phyloP scores from a whole-genome alignment of 2,888 invertebrate genomes.

The Xestia xanthographa region DNA sequence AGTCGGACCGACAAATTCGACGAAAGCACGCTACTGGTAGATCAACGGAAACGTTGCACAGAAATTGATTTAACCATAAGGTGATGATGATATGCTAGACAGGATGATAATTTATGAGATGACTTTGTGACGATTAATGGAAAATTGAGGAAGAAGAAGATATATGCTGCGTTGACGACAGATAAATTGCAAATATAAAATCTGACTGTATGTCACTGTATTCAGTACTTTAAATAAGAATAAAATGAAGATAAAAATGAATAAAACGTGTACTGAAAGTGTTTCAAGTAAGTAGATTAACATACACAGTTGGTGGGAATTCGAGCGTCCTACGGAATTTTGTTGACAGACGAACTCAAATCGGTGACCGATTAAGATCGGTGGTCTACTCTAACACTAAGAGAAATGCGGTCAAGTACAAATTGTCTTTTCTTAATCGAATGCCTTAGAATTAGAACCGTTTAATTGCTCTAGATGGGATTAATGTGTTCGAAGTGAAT shows the following conservation, averaged over 20 bases:
- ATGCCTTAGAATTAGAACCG: slow-evolving; percentile 63
- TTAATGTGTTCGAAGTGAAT: slow-evolving; percentile 63
- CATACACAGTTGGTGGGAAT: neutral
- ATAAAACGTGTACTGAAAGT: neutral
- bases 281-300: neutral
- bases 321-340: neutral
- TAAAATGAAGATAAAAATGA: neutral
- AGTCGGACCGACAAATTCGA: slow-evolving; percentile 5
- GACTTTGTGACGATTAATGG: neutral
- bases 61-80: neutral
- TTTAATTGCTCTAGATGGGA: slow-evolving; percentile 66
- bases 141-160: neutral
- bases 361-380: slow-evolving; percentile 36
- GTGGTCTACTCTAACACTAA: slow-evolving; percentile 17
- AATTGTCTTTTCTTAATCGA: slow-evolving; percentile 68
- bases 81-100: neutral
- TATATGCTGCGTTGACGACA: neutral
- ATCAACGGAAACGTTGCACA: neutral
- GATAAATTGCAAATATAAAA: neutral
- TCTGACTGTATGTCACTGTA: neutral
- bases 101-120: neutral
- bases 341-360: slow-evolving; percentile 18
- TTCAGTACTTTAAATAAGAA: neutral
- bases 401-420: slow-evolving; percentile 74
- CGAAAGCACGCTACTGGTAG: neutral